Evolutionary conservation across 2,113 vertebrate genomes (phyloP), one percentile per base, ranked within the genome.

Genomic region (Cryptoleucopteryx plumbea): DNA sequence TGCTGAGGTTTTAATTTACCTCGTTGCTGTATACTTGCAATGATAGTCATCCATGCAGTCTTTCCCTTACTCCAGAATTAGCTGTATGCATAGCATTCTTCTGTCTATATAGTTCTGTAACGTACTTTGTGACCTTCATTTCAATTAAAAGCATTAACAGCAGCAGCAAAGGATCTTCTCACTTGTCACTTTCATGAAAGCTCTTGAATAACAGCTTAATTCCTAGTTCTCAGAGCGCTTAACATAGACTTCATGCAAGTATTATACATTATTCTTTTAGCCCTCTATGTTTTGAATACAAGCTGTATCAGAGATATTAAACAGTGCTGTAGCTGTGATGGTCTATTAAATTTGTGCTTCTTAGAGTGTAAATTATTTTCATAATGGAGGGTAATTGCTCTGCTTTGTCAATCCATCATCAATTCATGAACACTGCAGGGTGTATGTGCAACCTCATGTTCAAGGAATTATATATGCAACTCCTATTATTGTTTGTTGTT

Each of bases 401-500:
- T 65, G 53, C 61, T 93, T 84, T 86, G 65, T 87, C 88, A 80
- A 68, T 63, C 86, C 31, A 0, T 74, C 66, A n/a, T 75, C 93
- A 94, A n/a, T 94, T 93, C 79, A 45, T 20, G 71, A 66, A 22
- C 82, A 3, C 92, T 85, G 86, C 72, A 61, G 95, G 89, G 50
- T 93, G 70, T 71, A 19, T 1, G 11, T 85, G 78, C 65, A 93
- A 65, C 58, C 68, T 86, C 5, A 2, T 86, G 84, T 78, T 88
- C 68, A 78, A 81, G 66, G 82, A 61, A 78, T 91, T 82, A 53
- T 17, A 18, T 55, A 45, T 67, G 59, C 42, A 67, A 21, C 62
- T 56, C 82, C 63, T 22, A 5, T 53, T 63, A 80, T 34, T 82
- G 81, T 95, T 97, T 93, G 75, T 91, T 94, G 88, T 90, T 88